Percentiles rank a stretch among this genome's conserved stretches.
phyloP scores from a whole-genome alignment of 2,797 vertebrate genomes.

The Protonibea diacanthus region DNA sequence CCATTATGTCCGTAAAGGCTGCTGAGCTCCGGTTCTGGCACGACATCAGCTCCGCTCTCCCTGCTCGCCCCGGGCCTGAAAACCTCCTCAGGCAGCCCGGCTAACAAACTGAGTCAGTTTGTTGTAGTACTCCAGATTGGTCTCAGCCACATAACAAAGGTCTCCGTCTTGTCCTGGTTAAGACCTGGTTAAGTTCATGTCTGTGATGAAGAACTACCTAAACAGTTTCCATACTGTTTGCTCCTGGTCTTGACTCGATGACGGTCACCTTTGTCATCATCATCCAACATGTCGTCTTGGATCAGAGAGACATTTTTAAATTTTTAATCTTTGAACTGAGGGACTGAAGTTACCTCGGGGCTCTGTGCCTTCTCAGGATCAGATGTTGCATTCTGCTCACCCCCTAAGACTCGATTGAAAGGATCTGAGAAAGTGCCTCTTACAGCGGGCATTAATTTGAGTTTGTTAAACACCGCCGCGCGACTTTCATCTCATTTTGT shows the following conservation, averaged over 20 bases:
- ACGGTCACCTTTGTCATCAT: constrained; percentile 6
- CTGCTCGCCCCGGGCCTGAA: too few relatives aligned
- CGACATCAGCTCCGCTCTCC: too few relatives aligned
- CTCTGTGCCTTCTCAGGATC: constrained; percentile 25
- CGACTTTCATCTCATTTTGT: constrained; percentile 64
- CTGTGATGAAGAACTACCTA: too few relatives aligned
- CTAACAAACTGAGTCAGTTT: too few relatives aligned
- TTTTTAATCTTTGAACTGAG: constrained; percentile 13
- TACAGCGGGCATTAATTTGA: constrained; percentile 60
- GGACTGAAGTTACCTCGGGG: constrained; percentile 8
- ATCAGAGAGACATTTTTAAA: constrained; percentile 16
- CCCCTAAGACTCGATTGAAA: constrained; percentile 41
- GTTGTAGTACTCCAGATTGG: too few relatives aligned
- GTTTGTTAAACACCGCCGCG: constrained; percentile 53
- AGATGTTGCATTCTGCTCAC: constrained; percentile 38
- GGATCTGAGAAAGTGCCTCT: constrained; percentile 58
- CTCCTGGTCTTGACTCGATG: background rate
- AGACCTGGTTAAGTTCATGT: too few relatives aligned
- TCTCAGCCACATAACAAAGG: too few relatives aligned
- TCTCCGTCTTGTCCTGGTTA: too few relatives aligned
- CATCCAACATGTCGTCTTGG: background rate
- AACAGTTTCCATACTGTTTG: too few relatives aligned
- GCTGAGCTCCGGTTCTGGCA: too few relatives aligned
- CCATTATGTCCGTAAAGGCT: too few relatives aligned
- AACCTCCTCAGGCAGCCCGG: too few relatives aligned